phyloP scores from a whole-genome alignment of 2,888 invertebrate species.

The Lymantria dispar region DNA sequence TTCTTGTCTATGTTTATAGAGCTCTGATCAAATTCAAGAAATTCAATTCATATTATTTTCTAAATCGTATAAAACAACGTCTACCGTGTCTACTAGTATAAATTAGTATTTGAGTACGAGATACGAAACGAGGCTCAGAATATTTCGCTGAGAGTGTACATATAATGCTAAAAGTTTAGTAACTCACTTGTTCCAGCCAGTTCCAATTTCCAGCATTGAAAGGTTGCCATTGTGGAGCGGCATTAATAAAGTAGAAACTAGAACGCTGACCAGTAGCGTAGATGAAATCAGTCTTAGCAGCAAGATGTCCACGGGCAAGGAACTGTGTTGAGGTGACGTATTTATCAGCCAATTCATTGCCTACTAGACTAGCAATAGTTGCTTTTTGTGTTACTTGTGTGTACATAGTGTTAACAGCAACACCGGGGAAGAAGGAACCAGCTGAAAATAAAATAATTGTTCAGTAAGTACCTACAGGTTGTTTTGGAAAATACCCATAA shows the following conservation, averaged over 20 bases:
- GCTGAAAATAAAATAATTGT: background rate
- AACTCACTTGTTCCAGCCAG: conserved; percentile 50
- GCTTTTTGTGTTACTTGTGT: conserved; percentile 62
- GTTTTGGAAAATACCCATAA: background rate
- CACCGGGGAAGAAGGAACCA: conserved; percentile 67
- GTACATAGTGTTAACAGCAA: conserved; percentile 59
- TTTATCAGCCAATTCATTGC: conserved; percentile 55
- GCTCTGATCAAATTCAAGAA: too few species aligned
- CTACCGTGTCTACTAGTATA: too few species aligned
- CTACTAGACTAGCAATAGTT: conserved; percentile 51
- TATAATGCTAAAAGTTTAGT: background rate
- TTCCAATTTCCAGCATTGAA: conserved; percentile 79
- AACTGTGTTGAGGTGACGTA: conserved; percentile 63
- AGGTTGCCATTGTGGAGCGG: conserved; percentile 83
- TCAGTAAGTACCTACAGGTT: background rate
- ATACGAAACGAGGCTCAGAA: too few species aligned
- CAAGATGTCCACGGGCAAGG: conserved; percentile 81
- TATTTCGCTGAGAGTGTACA: too few species aligned
- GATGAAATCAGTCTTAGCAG: conserved; percentile 10
- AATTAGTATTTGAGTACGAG: too few species aligned
- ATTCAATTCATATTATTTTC: too few species aligned
- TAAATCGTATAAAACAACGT: too few species aligned
- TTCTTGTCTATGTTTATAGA: too few species aligned
- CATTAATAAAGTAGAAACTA: conserved; percentile 83
- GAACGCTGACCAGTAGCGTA: conserved; percentile 65